phyloP scores from a whole-genome alignment of 2,113 vertebrate genomes.

The Planiliza haematocheilus region DNA sequence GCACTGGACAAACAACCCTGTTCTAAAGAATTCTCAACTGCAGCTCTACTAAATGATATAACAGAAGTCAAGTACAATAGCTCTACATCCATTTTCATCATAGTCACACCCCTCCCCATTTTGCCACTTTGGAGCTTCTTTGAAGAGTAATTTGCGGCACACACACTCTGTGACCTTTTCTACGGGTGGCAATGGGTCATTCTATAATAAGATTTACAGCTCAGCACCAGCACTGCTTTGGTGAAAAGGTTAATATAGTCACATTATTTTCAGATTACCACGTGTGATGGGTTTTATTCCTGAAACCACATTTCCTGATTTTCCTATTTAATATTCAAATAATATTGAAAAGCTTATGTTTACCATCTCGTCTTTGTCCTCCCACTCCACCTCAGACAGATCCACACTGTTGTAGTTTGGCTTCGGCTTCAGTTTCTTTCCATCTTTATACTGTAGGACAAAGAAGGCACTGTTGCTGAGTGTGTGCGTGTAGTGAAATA shows the following conservation, averaged over 20 bases:
- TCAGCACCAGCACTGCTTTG: not conserved
- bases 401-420: conserved; percentile 99
- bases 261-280: not conserved
- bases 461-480: conserved; percentile 23
- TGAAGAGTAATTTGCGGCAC: not conserved
- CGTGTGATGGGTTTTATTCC: not conserved
- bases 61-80: not conserved
- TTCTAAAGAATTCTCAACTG: not conserved
- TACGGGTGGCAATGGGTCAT: not conserved
- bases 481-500: conserved; percentile 12
- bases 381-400: conserved; percentile 96
- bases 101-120: not conserved
- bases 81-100: no score
- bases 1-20: no score
- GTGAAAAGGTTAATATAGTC: not conserved
- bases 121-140: not conserved
- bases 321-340: no score
- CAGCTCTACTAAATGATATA: not conserved
- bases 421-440: conserved; percentile 92
- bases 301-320: no score
- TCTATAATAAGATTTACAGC: not conserved
- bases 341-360: not conserved
- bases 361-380: conserved; percentile 90
- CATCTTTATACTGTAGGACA: conserved; percentile 90
- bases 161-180: not conserved